Base-by-base conservation (phyloP, 2,797 vertebrate genomes). In the Gorsachius magnificus region DNA sequence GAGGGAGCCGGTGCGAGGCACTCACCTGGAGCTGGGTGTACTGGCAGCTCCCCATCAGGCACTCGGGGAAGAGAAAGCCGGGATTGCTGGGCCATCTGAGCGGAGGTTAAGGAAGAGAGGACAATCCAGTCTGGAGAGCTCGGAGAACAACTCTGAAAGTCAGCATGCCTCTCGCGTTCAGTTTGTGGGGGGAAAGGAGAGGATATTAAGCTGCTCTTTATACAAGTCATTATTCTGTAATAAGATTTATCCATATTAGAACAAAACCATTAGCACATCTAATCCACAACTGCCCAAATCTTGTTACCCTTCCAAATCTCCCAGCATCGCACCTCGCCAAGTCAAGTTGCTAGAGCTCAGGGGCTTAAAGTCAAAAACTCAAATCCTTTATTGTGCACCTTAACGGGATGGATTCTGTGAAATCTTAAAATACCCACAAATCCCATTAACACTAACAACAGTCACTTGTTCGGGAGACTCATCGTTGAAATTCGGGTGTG, bases 11-110 rank as follows among this genome's bases (percentile, higher is more conserved):
- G 41, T 0, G 0, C 0, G 2, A 31, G 26, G 41, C 36, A 93
- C 98, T 97, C 89, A 99, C 99, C 98, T 99, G 99, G 29, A 99
- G 97, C 88, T 99, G 99, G 33, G 98, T 98, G 95, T 99, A 99
- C 98, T 99, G 99, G 93, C 99, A 99, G 97, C 98, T 99, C 41
- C 98, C 98, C 99, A 99, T 99, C 96, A 99, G 98, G 97, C 99
- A 99, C 97, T 99, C 99, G 0, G 99, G 98, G 93, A 99, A 99
- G 77, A 99, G 98, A 95, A 99, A 99, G 43, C 98, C 97, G 5
- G 99, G 98, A 95, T 99, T 99, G 96, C 98, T 99, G 89, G 99
- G 99, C 99, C 99, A 99, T 45, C 99, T 99, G 97, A 90, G 83
- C 13, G 4, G 15, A 84, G 35, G 95, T 96, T 98, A 98, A 98